These are phyloP conservation scores for Limenitis camilla DNA, from an alignment of 2,888 invertebrate genomes.

Conservation along the genomic window DNA sequence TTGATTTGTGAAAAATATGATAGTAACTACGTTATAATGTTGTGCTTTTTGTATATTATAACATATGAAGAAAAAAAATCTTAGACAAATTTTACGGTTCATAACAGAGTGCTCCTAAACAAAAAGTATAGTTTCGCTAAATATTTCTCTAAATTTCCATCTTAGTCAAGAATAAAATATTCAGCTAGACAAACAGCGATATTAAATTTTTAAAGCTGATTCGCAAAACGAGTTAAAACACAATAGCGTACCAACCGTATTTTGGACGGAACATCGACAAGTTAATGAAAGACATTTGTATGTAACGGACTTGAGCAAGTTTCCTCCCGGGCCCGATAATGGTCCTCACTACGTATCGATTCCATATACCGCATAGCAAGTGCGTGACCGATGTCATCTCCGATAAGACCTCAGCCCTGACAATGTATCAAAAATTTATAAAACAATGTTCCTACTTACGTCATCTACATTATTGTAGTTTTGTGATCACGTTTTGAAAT, in stretches of 20 bases:
- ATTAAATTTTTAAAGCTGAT: constrained; percentile 27
- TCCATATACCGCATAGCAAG: constrained; percentile 31
- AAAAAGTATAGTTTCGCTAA: no score
- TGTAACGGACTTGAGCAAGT: constrained; percentile 67
- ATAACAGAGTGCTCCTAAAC: no score
- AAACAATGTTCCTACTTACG: neutral
- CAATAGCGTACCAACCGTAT: constrained; percentile 40
- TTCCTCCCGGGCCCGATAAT: constrained; percentile 61
- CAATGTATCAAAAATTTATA: constrained; percentile 15
- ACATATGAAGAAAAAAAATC: no score
- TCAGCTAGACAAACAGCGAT: constrained; percentile 4
- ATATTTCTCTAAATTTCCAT: neutral
- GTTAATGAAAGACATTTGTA: constrained; percentile 73
- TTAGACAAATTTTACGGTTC: no score
- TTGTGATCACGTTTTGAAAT: constrained; percentile 2
- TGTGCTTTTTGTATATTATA: no score
- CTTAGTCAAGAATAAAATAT: neutral
- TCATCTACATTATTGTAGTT: constrained; percentile 5
- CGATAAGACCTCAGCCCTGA: constrained; percentile 11
- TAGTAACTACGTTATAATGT: no score
- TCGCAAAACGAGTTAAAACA: constrained; percentile 46
- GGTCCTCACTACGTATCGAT: constrained; percentile 43
- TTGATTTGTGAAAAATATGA: no score
- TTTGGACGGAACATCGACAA: constrained; percentile 61
- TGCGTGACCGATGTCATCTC: constrained; percentile 18